Percentiles rank a stretch among this genome's conserved stretches.
Evolutionary conservation across 2,888 invertebrate species (phyloP).

Genomic region (Hemicrepidius hirtus): DNA sequence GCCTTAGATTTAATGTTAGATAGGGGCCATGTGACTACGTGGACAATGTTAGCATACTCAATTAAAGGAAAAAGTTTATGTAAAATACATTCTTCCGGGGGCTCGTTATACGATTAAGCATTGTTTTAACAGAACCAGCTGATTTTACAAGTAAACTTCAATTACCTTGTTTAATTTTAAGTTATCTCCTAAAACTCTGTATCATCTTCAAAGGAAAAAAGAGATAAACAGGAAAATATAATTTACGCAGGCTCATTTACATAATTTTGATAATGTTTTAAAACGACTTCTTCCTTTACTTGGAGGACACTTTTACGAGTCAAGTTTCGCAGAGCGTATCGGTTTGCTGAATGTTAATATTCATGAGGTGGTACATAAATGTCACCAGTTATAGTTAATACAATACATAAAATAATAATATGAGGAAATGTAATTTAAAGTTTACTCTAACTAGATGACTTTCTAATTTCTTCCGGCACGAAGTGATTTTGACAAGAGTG

Average conservation of each 20-base stretch:
- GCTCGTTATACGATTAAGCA: too few relatives aligned
- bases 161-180: neutral
- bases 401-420: neutral
- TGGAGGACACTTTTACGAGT: neutral
- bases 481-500: constrained; percentile 1
- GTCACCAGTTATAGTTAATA: neutral
- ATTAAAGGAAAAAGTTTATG: too few relatives aligned
- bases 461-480: constrained; percentile 43
- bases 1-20: too few relatives aligned
- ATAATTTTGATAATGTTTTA: constrained; percentile 27
- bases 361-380: neutral
- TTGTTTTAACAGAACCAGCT: too few relatives aligned
- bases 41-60: too few relatives aligned
- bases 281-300: constrained; percentile 17
- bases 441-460: constrained; percentile 19
- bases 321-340: neutral
- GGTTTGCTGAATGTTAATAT: neutral
- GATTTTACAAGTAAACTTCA: too few relatives aligned
- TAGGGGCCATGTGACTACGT: too few relatives aligned
- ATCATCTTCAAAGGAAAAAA: neutral
- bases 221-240: constrained; percentile 1
- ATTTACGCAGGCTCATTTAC: constrained; percentile 18
- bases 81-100: too few relatives aligned
- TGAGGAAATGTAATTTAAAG: constrained; percentile 8
- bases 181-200: neutral